A percentile compares a stretch with the other conserved stretches of the same genome.
phyloP scores from a whole-genome alignment of 2,797 vertebrate genomes.

The Notoglanidium macrostoma region DNA sequence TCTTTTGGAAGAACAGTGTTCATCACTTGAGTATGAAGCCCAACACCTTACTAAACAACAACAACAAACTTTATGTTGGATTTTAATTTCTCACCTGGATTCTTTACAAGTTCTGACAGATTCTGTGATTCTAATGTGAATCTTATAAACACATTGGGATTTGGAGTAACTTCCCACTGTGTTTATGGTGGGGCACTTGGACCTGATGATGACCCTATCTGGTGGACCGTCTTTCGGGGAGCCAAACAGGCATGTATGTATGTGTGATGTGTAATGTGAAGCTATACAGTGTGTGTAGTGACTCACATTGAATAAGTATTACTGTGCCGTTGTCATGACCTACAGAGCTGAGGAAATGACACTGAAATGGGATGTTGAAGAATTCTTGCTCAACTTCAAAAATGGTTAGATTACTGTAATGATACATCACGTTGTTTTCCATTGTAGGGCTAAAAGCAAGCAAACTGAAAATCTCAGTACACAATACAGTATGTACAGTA shows the following conservation, averaged over 20 bases:
- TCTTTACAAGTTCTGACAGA: not conserved
- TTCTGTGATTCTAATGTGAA: not conserved
- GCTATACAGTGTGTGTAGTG: not conserved
- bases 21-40: not conserved
- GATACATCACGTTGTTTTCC: not conserved
- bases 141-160: not conserved
- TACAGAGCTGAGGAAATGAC: slow-evolving; percentile 9
- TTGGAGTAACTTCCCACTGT: not conserved
- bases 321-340: not conserved
- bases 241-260: not conserved
- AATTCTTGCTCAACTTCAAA: slow-evolving; percentile 59
- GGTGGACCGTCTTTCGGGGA: not conserved
- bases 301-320: slow-evolving; percentile 64
- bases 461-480: not conserved
- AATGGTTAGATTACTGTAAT: slow-evolving; percentile 61
- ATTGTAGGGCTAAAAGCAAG: slow-evolving; percentile 47
- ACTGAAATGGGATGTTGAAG: slow-evolving; percentile 62
- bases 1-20: not conserved
- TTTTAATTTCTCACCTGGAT: not conserved
- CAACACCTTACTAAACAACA: not conserved
- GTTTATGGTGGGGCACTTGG: not conserved
- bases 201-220: no score
- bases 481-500: no score
- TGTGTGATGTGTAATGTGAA: not conserved
- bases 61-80: not conserved